phyloP scores from a whole-genome alignment of 2,888 invertebrate species.

The Lamproptera curius region DNA sequence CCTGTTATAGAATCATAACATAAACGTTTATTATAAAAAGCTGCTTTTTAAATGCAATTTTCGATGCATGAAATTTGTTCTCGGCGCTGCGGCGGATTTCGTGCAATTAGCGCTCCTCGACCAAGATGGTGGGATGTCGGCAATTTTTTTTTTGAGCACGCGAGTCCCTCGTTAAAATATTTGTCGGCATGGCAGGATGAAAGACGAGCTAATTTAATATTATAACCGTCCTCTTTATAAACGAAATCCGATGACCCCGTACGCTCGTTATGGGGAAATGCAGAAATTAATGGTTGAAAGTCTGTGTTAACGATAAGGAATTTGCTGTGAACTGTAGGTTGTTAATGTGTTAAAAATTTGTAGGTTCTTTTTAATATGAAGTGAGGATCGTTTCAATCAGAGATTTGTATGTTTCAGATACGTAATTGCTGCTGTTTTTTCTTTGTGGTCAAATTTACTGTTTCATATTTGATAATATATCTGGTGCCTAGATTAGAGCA shows the following conservation, averaged over 20 bases:
- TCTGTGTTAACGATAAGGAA: slow-evolving; percentile 37
- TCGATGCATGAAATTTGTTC: slow-evolving; percentile 12
- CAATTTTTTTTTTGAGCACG: slow-evolving; percentile 47
- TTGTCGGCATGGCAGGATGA: slow-evolving; percentile 47
- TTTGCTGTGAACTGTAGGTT: too few relatives aligned
- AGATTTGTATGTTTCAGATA: too few relatives aligned
- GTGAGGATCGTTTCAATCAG: too few relatives aligned
- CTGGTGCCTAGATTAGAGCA: slow-evolving; percentile 27
- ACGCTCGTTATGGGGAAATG: slow-evolving; percentile 46
- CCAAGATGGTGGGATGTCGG: slow-evolving; percentile 35
- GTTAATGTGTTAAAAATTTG: too few relatives aligned
- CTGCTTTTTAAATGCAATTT: slow-evolving; percentile 21
- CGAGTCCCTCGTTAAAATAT: slow-evolving; percentile 67
- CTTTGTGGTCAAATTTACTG: neutral
- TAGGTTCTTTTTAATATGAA: too few relatives aligned
- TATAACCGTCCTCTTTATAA: slow-evolving; percentile 56
- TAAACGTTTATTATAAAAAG: neutral
- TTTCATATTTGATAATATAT: slow-evolving; percentile 20
- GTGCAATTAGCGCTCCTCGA: slow-evolving; percentile 43
- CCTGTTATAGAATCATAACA: slow-evolving; percentile 25
- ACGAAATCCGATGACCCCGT: slow-evolving; percentile 55
- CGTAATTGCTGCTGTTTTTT: neutral
- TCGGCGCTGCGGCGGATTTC: slow-evolving; percentile 37
- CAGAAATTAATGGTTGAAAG: slow-evolving; percentile 36
- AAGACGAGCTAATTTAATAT: slow-evolving; percentile 60